Evolutionary conservation across 2,888 invertebrate genomes (phyloP), one percentile per base, ranked within the genome.

Genomic region (Philereme transversata): DNA sequence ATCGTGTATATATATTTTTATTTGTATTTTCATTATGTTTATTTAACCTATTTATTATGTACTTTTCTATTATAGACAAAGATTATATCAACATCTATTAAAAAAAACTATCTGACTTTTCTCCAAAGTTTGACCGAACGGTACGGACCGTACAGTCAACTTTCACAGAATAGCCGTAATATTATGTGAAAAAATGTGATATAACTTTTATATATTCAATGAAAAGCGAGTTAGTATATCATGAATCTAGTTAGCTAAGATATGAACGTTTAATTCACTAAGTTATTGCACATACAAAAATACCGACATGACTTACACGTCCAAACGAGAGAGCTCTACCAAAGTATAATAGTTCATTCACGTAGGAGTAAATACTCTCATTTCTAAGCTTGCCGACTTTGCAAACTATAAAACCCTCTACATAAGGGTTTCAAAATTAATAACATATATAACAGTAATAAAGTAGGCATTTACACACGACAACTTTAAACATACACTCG

Each of bases 1-100:
- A 83, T 86, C 75, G 88, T 90, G 91, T 92, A 90, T 91, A 91
- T 92, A 91, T 92, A 91, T 92, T 91, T 92, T 92, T 92, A 90
- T 92, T 91, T 88, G 82, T 90, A 87, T 91, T 88, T 69, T 84
- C 79, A 84, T 87, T 22, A 86, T 85, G 84, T 89, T 83, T 81
- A 75, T 76, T 83, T 81, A 85, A 83, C 85, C 88, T 90, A 90
- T 85, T 86, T 86, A 87, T 86, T 86, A 90, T 90, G 90, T 90
- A 88, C 86, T 88, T 88, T 79, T 84, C 87, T 88, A 88, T 86
- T 80, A 84, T 88, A 92, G 88, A 90, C 86, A 88, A 87, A 86
- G 88, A 89, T 90, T 88, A 88, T 84, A 87, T 88, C 88, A 82
- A 88, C 87, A 87, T 87, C 87, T 90, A 90, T 84, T 81, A 75